Conservation (phyloP, 2,888 invertebrate species). For the Nysson spinosus region DNA sequence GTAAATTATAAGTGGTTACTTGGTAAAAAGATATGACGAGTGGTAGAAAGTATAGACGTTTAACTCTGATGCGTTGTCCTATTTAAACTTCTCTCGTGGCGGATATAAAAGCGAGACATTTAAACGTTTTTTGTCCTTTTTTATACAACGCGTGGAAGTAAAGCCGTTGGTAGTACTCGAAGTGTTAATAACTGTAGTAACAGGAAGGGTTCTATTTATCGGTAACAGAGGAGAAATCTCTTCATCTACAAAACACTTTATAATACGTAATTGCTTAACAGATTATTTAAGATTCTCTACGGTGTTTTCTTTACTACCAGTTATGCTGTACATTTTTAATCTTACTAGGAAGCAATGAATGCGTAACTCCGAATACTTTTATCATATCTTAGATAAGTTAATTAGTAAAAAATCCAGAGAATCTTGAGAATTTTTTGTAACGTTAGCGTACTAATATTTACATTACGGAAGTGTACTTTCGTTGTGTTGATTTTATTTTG, state of each 20-base stretch:
- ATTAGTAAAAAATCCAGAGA: too few species aligned
- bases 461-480: too few species aligned
- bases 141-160: constrained; percentile 14
- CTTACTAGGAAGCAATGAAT: too few species aligned
- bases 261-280: not conserved
- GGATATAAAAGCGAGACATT: not conserved
- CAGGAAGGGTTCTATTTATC: constrained; percentile 12
- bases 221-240: constrained; percentile 27
- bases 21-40: constrained; percentile 15
- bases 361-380: too few species aligned
- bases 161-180: not conserved
- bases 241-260: not conserved
- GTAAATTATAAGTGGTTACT: constrained; percentile 18
- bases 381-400: too few species aligned
- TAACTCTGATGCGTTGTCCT: constrained; percentile 25
- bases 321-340: too few species aligned
- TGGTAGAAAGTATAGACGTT: constrained; percentile 40
- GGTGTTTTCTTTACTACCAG: not conserved
- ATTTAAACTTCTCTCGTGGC: constrained; percentile 16
- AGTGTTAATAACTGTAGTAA: not conserved
- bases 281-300: not conserved
- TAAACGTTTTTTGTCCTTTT: constrained; percentile 4
- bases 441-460: too few species aligned
- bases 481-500: too few species aligned
- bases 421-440: too few species aligned